Base-by-base conservation (phyloP, 2,797 vertebrate species). In the Stomatorhinus walkeri region DNA sequence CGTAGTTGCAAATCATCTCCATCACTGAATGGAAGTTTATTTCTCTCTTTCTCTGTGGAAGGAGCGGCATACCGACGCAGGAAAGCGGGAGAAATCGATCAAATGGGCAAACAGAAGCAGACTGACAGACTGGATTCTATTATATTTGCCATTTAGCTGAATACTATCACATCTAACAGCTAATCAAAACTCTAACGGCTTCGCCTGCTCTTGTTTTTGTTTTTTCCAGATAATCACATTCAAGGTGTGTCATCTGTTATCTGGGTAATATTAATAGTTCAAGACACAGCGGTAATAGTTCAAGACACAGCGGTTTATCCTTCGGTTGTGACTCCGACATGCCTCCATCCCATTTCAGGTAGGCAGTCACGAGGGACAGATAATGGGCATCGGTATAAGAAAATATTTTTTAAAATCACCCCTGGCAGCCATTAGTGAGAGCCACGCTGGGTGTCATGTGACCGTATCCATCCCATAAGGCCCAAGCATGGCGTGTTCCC, bases 61-160 rank as follows among this genome's bases (percentile, higher is more conserved):
- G 2, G 9, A 68, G 56, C 22, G 14, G 49, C 49, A 49, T 51
- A 51, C 81, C 36, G 81, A 72, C 88, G 24, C 81, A 28, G 6
- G 14, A 84, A 7, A 49, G 81, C 49, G 24, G 4, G 43, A 36
- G 16, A 43, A 52, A n/a, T 61, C 32, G 46, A 89, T 89, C 88
- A 85, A 68, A 68, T 19, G 2, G 22, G 24, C 46, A 48, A 61
- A 85, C 88, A 85, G 83, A 51, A 43, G 16, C 6, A 36, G 54
- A 89, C 40, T 49, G 88, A 85, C 56, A 64, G 43, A 89, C 72
- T 49, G 84, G 28, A 54, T 89, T 89, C 49, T 64, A 84, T 89
- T 59, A 51, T 59, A 16, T 52, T 72, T 85, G 81, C 49, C 10
- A 32, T 85, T 85, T 51, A 52, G 48, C 81, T 40, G 59, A 32